Evolutionary conservation across 2,888 invertebrate species (phyloP), one percentile per base, ranked within the genome.

Genomic region (Caenorhabditis becei): DNA sequence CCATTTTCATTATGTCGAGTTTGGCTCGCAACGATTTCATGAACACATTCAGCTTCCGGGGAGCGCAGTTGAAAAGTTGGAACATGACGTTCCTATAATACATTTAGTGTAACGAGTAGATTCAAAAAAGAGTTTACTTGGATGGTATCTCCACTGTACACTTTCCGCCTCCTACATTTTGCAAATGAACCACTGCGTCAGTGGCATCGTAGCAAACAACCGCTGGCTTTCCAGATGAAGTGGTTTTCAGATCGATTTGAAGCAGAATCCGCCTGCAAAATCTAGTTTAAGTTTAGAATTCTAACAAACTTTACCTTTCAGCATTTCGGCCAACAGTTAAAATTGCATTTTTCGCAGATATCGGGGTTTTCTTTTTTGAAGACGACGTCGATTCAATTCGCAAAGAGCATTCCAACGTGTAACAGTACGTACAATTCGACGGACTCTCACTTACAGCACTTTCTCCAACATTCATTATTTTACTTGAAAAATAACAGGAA

Each of bases 21-120:
- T 88, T 88, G 10, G 88, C 88, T 11, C 86, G 83, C 0, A 88
- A 79, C 0, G 87, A 85, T 61, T 87, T 88, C 65, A 88, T 69
- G 59, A 88, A 88, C 7, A 88, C 82, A 47, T 86, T 87, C 51
- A 88, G 62, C 26, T 83, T 77, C 24, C 85, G 70, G 1, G 88
- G 87, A 2, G 88, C 80, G 59, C 86, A 86, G 59, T 88, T 88
- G 8, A 79, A 84, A 53, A 88, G 47, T 61, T 84, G 83, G 18
- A 88, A 49, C 20, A 83, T 67, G 28, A 88, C 23, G 8, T 74
- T 66, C 54, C 83, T 87, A 23, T 41, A 79, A 74, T 51, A 11
- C 28, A 20, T 53, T 69, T 49, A 24, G 26, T 32, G 4, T 32
- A 10, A 32, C 4, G 32, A 32, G 10, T 32, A 32, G 5, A 7